These are phyloP conservation scores for Strix aluco DNA, from an alignment of 2,113 vertebrate species.

Conservation along the genomic window DNA sequence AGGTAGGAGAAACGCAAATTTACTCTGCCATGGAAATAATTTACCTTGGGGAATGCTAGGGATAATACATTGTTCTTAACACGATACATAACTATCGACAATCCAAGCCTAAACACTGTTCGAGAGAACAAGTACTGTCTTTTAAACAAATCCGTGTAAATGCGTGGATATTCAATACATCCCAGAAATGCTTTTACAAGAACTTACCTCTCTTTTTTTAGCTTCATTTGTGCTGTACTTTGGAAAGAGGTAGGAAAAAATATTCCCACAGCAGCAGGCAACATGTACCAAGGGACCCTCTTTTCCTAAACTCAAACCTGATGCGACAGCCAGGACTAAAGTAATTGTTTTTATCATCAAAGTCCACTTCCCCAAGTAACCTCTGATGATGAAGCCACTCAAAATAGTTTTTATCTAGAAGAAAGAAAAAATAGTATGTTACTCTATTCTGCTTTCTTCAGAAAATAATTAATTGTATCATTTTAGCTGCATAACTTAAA, in stretches of 20 bases:
- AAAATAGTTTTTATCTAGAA: constrained; percentile 98
- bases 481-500: not conserved
- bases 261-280: constrained; percentile 98
- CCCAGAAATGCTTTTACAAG: not conserved
- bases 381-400: constrained; percentile 98
- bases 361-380: constrained; percentile 98
- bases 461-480: not conserved
- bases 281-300: constrained; percentile 97
- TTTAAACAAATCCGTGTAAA: not conserved
- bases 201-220: constrained; percentile 94
- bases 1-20: not conserved
- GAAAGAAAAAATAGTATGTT: not conserved
- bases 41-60: not conserved
- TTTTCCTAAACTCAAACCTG: constrained; percentile 96
- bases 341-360: constrained; percentile 98
- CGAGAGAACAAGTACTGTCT: not conserved
- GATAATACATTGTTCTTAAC: not conserved
- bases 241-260: constrained; percentile 99
- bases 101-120: not conserved
- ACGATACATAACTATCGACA: not conserved
- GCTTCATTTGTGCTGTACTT: constrained; percentile 99
- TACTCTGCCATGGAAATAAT: not conserved
- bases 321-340: constrained; percentile 95
- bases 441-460: not conserved
- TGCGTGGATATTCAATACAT: not conserved